A percentile compares a stretch with the other conserved stretches of the same genome.
These are phyloP conservation scores for Sebastes steindachneri DNA, from an alignment of 2,797 vertebrate genomes.

Conservation along the genomic window DNA sequence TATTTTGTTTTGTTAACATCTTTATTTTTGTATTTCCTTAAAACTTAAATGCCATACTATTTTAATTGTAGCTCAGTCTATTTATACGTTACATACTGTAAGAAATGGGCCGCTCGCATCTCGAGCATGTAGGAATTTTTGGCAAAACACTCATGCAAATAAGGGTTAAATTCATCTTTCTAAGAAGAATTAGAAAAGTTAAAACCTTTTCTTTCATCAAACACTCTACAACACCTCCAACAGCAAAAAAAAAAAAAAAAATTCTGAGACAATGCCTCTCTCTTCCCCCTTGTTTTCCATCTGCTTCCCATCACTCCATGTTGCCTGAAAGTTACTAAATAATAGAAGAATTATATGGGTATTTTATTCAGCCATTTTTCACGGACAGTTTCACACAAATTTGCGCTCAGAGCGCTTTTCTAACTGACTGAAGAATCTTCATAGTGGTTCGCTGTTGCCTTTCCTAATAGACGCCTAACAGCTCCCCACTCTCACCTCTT, in stretches of 20 bases:
- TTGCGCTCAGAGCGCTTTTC: slow-evolving; percentile 77
- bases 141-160: not conserved
- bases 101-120: not conserved
- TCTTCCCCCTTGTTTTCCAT: slow-evolving; percentile 50
- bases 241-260: not conserved
- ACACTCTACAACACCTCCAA: not conserved
- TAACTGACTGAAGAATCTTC: slow-evolving; percentile 75
- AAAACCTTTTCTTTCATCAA: not conserved
- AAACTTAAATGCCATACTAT: not conserved
- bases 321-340: slow-evolving; percentile 80
- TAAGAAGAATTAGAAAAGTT: not conserved
- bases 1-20: not conserved
- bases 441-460: slow-evolving; percentile 50
- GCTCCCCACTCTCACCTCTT: slow-evolving; percentile 60
- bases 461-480: slow-evolving; percentile 71
- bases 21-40: not conserved
- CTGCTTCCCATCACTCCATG: slow-evolving; percentile 58
- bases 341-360: slow-evolving; percentile 80
- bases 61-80: not conserved
- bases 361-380: slow-evolving; percentile 82
- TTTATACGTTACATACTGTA: no score
- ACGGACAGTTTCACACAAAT: slow-evolving; percentile 85
- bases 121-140: not conserved
- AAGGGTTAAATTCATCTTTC: not conserved
- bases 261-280: slow-evolving; percentile 29